phyloP scores from a whole-genome alignment of 37 sponge, comb jelly and placozoan species.

The Chondrilla cf. caribensis region DNA sequence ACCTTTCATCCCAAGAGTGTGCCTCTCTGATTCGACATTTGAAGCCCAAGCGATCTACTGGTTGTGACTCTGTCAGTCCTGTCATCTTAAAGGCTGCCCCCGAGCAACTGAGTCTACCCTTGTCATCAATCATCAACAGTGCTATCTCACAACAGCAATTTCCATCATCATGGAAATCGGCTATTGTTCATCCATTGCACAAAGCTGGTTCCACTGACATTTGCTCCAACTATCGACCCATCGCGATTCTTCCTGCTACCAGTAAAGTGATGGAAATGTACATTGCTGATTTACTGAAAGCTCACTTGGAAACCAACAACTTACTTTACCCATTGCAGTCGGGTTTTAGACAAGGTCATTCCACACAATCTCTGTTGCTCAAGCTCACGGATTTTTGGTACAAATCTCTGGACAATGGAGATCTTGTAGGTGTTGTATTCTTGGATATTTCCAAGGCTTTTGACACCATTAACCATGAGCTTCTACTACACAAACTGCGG shows the following conservation, averaged over 20 bases:
- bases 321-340: constrained; percentile 7
- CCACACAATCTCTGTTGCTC: constrained; percentile 6
- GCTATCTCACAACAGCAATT: constrained; percentile 10
- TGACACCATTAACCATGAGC: background rate
- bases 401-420: constrained; percentile 13
- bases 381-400: constrained; percentile 1
- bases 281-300: background rate
- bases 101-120: background rate
- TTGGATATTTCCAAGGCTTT: constrained; percentile 15
- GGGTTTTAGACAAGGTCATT: constrained; percentile 19
- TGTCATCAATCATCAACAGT: constrained; percentile 12
- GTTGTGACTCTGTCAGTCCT: background rate
- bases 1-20: constrained; percentile 9
- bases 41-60: background rate
- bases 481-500: background rate
- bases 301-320: constrained; percentile 4
- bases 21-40: background rate
- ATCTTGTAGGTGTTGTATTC: constrained; percentile 11
- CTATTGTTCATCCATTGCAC: constrained; percentile 20
- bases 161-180: constrained; percentile 12
- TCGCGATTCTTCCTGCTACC: constrained; percentile 10
- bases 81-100: constrained; percentile 9
- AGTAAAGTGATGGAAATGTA: constrained; percentile 17
- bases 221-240: constrained; percentile 6
- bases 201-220: constrained; percentile 3